Conservation (phyloP, 1,140 invertebrate genomes). For the Aplysia californica region DNA sequence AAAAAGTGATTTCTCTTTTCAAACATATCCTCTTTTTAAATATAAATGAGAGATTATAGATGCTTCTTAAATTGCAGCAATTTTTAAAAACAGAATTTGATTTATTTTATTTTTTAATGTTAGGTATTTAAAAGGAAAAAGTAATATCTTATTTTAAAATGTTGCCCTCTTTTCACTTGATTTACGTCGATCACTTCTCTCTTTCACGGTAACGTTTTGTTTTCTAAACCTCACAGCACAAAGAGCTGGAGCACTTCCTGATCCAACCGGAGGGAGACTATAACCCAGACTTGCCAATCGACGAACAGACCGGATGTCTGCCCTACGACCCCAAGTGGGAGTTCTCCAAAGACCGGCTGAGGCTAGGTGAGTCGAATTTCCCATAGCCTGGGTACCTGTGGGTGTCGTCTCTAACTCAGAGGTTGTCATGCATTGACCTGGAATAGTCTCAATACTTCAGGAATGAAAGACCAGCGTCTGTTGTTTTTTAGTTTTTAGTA, state of each 20-base stretch:
- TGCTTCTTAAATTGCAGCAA: background rate
- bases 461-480: too few relatives aligned
- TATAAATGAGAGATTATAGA: background rate
- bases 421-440: too few relatives aligned
- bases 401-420: too few relatives aligned
- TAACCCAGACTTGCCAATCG: conserved; percentile 88
- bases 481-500: too few relatives aligned
- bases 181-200: background rate
- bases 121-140: background rate
- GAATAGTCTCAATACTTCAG: too few relatives aligned
- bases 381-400: too few relatives aligned
- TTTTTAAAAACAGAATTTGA: background rate
- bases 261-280: conserved; percentile 71
- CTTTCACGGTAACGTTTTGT: too few relatives aligned
- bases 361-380: conserved; percentile 75
- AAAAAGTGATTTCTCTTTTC: too few relatives aligned
- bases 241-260: conserved; percentile 57
- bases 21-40: background rate
- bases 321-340: conserved; percentile 93
- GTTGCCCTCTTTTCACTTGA: background rate
- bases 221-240: conserved; percentile 44
- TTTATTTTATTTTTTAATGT: background rate
- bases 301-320: conserved; percentile 90
- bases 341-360: conserved; percentile 86
- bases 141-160: background rate